Base-by-base conservation (phyloP, 2,888 invertebrate species). In the Trisateles emortualis region DNA sequence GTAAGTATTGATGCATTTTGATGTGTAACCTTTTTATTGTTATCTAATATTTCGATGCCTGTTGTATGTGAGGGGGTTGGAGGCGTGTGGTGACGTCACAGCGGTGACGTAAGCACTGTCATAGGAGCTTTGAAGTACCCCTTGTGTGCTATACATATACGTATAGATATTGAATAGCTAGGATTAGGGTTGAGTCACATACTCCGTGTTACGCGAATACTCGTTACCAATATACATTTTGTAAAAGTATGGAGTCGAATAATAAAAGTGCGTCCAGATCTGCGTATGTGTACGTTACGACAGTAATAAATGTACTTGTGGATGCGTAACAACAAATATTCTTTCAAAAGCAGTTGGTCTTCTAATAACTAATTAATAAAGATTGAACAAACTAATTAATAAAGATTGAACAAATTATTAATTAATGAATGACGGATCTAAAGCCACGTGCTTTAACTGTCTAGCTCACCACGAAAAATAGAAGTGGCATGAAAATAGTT, bases 1-100 rank as follows among this genome's bases (percentile, higher is more conserved):
- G 42, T 78, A 77, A 73, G 74, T 68, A 72, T 69, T 70, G 68
- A 68, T 59, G 63, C 66, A 70, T 78, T 79, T 77, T 68, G 74
- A 78, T 70, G 76, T 77, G 51, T 75, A 74, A 65, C 54, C n/a
- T n/a, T 70, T 72, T 71, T 68, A 74, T 70, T 72, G 65, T 72
- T 67, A 64, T 77, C 69, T 51, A 69, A 73, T 70, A 76, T 76
- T 71, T 68, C 62, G 50, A 68, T 64, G 73, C 70, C 73, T 77
- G 64, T 64, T 66, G 56, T 68, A 63, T 47, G 57, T 62, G 63
- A 38, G 59, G 45, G 61, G 35, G 42, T 38, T 47, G 61, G 46
- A 45, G 4, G 52, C 58, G 72, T 72, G 72, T 68, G 56, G 38
- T 26, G 36, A 65, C 14, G 54, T 5, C 8, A 16, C 41, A 38